Evolutionary conservation across 2,797 vertebrate species (phyloP).

Genomic region (Gephyroberyx darwinii): DNA sequence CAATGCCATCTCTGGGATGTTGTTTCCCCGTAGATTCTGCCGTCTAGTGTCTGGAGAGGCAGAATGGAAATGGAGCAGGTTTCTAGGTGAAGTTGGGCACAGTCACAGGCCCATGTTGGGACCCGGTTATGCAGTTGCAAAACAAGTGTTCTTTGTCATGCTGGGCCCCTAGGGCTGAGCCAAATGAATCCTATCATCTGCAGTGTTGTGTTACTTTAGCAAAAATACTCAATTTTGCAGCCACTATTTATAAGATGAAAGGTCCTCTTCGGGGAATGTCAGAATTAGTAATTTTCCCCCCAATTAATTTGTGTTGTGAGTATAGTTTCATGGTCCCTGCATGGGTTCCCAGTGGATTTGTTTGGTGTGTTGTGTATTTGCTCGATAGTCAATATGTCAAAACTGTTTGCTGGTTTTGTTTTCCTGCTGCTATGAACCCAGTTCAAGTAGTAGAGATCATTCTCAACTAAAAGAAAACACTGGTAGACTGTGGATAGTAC

Average conservation of each 20-base stretch:
- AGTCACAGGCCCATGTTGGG: slow-evolving; percentile 74
- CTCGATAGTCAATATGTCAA: slow-evolving; percentile 69
- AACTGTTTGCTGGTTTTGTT: slow-evolving; percentile 59
- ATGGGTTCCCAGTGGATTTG: slow-evolving; percentile 69
- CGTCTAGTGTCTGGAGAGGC: slow-evolving; percentile 69
- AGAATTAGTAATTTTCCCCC: slow-evolving; percentile 74
- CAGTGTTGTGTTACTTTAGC: slow-evolving; percentile 78
- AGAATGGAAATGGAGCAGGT: slow-evolving; percentile 77
- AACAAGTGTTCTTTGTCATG: slow-evolving; percentile 81
- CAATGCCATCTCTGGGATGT: slow-evolving; percentile 71
- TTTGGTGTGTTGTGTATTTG: slow-evolving; percentile 71
- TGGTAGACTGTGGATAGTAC: slow-evolving; percentile 31
- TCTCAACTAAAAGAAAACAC: slow-evolving; percentile 51
- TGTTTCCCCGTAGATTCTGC: slow-evolving; percentile 62
- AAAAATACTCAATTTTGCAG: slow-evolving; percentile 77
- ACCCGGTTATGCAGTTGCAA: slow-evolving; percentile 70
- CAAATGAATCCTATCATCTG: slow-evolving; percentile 77
- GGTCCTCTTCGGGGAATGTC: slow-evolving; percentile 79
- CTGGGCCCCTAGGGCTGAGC: slow-evolving; percentile 72
- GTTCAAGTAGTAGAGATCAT: slow-evolving; percentile 34
- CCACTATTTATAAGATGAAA: slow-evolving; percentile 86
- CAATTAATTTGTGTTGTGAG: slow-evolving; percentile 80
- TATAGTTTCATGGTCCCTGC: slow-evolving; percentile 72
- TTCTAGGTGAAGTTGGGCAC: slow-evolving; percentile 74
- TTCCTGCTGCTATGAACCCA: slow-evolving; percentile 45